Percentiles rank a stretch among this genome's conserved stretches.
These are phyloP conservation scores for Drosophila pseudotalamancana DNA, from an alignment of 2,888 invertebrate species.

Conservation along the genomic window DNA sequence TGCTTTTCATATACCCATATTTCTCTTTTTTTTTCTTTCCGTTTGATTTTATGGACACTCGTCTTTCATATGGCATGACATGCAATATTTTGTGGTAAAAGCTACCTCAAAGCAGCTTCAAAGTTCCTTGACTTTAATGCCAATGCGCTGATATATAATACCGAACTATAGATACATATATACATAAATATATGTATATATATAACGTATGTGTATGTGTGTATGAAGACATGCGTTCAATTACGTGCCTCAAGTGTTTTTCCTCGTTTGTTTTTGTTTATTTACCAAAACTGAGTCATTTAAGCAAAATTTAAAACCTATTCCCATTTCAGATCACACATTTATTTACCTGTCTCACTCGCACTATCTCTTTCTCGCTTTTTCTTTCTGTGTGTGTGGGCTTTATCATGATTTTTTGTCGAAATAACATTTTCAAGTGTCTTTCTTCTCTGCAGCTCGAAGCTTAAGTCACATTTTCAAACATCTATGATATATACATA, in stretches of 20 bases:
- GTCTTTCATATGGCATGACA: constrained; percentile 67
- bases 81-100: constrained; percentile 61
- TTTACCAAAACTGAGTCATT: constrained; percentile 39
- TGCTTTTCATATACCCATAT: background rate
- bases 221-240: constrained; percentile 27
- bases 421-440: constrained; percentile 32
- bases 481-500: background rate
- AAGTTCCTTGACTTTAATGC: constrained; percentile 68
- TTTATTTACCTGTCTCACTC: constrained; percentile 7
- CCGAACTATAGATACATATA: background rate
- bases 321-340: constrained; percentile 42
- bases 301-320: constrained; percentile 27
- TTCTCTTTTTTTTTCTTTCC: background rate
- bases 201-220: no score
- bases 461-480: background rate
- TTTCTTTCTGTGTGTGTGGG: constrained; percentile 24
- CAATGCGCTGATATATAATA: constrained; percentile 35
- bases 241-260: constrained; percentile 47
- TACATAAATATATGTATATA: constrained; percentile 1
- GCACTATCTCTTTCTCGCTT: background rate
- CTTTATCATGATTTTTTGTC: constrained; percentile 29
- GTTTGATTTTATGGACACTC: constrained; percentile 49
- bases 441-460: constrained; percentile 7
- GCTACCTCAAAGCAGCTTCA: constrained; percentile 65
- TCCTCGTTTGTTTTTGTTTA: background rate